Base-by-base conservation (phyloP, 1,140 invertebrate genomes). In the Paramacrobiotus metropolitanus region DNA sequence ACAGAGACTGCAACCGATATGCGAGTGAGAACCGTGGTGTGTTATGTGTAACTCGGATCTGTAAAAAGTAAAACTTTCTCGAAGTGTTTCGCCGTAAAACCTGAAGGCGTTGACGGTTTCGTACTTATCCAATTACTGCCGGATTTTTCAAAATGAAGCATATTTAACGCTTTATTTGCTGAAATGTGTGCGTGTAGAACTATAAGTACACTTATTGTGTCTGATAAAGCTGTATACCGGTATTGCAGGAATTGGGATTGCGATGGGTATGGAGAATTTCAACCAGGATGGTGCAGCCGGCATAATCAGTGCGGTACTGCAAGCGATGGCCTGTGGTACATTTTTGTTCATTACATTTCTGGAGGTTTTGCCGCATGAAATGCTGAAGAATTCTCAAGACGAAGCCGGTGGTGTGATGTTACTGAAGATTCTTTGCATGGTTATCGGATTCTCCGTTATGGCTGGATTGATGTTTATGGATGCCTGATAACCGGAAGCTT, bases 281-380 rank as follows among this genome's bases (percentile, higher is more conserved):
- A 62, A 67, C 9, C 62, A 70, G 59, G 63, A 60, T 30, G 9
- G 71, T 1, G 64, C 69, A 21, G 72, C 76, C 0, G 65, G 68
- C 29, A 60, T 79, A 15, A 66, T 74, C 4, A 76, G 74, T 68
- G 78, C 76, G 2, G 66, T 77, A 59, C 68, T 82, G 20, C 77
- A 80, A 67, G 78, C 77, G 21, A 66, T 92, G 31, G 86, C 88
- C n/a, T 86, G 83, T 44, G 90, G 90, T 44, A 92, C 87, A 1
- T 80, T 94, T 48, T 73, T 94, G 0, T 94, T 92, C 72, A 85
- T 93, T 44, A 89, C 87, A 0, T 85, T 91, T 31, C 86, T 87
- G 70, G 90, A 94, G 76, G 83, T 94, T 28, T 73, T 94, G 28
- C 88, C 74, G 9, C 69, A 74, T 63, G 75, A 77, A 61, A 68